These are phyloP conservation scores for Sialis fuliginosa DNA, from an alignment of 2,888 invertebrate genomes.

Conservation along the genomic window DNA sequence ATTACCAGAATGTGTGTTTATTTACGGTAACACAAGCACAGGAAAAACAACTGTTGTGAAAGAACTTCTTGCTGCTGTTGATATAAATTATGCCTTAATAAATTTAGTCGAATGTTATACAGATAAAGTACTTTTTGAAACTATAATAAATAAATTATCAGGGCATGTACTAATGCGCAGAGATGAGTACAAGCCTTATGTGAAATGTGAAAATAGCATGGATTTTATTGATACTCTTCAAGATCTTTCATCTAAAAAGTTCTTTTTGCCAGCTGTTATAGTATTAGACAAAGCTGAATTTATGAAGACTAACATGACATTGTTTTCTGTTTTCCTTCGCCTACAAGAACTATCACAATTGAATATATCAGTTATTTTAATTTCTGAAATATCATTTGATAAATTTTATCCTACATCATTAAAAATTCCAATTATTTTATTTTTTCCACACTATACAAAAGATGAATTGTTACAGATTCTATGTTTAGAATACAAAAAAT, in stretches of 20 bases:
- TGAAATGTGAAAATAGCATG: slow-evolving; percentile 49
- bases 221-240: slow-evolving; percentile 35
- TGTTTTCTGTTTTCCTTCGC: slow-evolving; percentile 53
- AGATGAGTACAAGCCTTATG: slow-evolving; percentile 21
- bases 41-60: slow-evolving; percentile 62
- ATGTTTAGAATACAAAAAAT: slow-evolving; percentile 22
- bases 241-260: slow-evolving; percentile 15
- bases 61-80: slow-evolving; percentile 35
- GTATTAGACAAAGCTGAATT: slow-evolving; percentile 70
- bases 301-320: slow-evolving; percentile 48
- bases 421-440: slow-evolving; percentile 50
- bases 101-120: slow-evolving; percentile 74
- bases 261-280: slow-evolving; percentile 39
- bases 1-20: slow-evolving; percentile 49
- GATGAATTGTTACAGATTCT: slow-evolving; percentile 41
- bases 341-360: slow-evolving; percentile 54
- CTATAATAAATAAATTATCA: slow-evolving; percentile 42
- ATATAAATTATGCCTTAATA: slow-evolving; percentile 42
- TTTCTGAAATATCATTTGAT: slow-evolving; percentile 65
- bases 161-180: slow-evolving; percentile 22
- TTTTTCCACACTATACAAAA: slow-evolving; percentile 67
- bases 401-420: slow-evolving; percentile 57
- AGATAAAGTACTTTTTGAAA: slow-evolving; percentile 57
- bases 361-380: slow-evolving; percentile 56
- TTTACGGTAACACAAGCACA: slow-evolving; percentile 69